Percentiles rank a stretch among this genome's conserved stretches.
These are phyloP conservation scores for Toxotes lorentzi DNA, from an alignment of 2,797 vertebrate genomes.

Conservation along the genomic window DNA sequence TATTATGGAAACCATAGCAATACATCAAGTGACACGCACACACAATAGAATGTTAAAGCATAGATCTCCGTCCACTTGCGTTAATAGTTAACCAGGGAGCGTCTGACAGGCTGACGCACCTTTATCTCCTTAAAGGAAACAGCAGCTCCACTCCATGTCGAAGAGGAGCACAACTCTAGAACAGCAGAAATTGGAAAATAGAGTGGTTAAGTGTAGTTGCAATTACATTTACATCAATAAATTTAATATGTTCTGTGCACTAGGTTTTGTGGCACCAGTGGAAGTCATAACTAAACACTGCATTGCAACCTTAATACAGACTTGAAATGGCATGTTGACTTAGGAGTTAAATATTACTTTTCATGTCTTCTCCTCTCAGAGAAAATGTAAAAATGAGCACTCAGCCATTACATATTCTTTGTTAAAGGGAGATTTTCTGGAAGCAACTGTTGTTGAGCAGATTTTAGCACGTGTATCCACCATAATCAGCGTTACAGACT, in stretches of 20 bases:
- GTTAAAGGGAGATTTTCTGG: background rate
- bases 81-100: constrained; percentile 46
- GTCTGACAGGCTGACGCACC: constrained; percentile 68
- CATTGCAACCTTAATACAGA: background rate
- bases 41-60: background rate
- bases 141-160: constrained; percentile 56
- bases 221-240: background rate
- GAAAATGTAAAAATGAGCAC: background rate
- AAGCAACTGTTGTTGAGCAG: background rate
- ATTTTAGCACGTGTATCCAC: background rate
- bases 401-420: background rate
- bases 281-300: background rate
- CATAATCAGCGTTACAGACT: background rate
- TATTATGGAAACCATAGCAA: background rate
- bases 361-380: background rate
- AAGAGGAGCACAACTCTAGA: constrained; percentile 46
- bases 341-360: background rate
- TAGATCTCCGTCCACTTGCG: background rate
- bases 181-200: background rate
- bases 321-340: background rate
- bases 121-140: constrained; percentile 74
- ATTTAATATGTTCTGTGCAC: background rate
- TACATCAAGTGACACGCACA: constrained; percentile 7
- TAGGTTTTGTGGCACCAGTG: background rate
- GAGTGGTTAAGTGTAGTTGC: background rate